Evolutionary conservation across 92 coral and sea anemone genomes (phyloP), one percentile per base, ranked within the genome.

Genomic region (Palythoa caribaeorum): DNA sequence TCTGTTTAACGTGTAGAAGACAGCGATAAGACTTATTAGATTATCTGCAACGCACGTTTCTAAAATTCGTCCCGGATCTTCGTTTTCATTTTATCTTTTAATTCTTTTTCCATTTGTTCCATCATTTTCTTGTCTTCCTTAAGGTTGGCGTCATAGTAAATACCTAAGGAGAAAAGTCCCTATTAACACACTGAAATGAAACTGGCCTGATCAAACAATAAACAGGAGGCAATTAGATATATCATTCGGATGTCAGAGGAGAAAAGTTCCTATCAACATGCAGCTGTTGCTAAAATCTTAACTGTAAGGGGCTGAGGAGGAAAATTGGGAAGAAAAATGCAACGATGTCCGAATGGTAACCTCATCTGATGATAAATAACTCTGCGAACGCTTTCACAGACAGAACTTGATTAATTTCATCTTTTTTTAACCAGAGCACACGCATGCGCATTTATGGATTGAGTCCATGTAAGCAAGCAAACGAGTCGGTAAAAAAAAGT

Each of bases 81-180:
- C 10, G 57, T 4, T 47, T 65, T 19, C 9, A 17, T 28, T 63
- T 80, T 74, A 62, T 57, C 1, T 39, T 65, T 9, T 11, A 73
- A 72, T 15, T 57, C 77, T 28, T 38, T 60, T n/a, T 37, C 14
- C 36, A 84, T 73, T 50, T 80, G 16, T 11, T 76, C 85, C 93
- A 90, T 90, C 52, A 90, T 79, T 83, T 87, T 84, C 78, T 76
- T 79, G 87, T 90, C 93, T 52, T 90, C 93, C 17, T 57, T 20
- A 68, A 79, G 80, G 40, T 80, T 84, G 8, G 37, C 71, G 14
- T 90, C 84, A 39, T 90, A 90, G 65, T 53, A 90, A 9, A 38
- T 28, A 39, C 93, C 93, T 90, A 60, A n/a, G 50, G 54, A 36
- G 7, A 0, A 69, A 12, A 72, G 12, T n/a, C 2, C 1, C 53